Base-by-base conservation (phyloP, 2,113 vertebrate species). In the Holacanthus passer region DNA sequence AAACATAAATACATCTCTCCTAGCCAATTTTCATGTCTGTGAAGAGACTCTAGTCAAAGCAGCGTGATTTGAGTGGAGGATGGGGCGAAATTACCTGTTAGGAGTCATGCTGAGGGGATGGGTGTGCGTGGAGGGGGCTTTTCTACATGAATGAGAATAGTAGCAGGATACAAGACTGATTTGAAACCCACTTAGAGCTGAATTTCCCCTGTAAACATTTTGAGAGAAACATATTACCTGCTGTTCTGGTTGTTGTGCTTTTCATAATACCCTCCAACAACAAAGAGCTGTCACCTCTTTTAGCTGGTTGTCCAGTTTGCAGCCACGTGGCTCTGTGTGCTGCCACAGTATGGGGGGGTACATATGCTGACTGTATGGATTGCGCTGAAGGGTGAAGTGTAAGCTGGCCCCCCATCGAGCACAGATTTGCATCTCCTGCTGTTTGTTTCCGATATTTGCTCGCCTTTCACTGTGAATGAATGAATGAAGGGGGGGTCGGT, bases 21-120 rank as follows among this genome's bases (percentile, higher is more conserved):
- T 63, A 70, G 85, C 81, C 83, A 85, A 86, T 89, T 85, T 89
- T 53, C 80, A 84, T 56, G 16, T 87, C 75, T 82, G 74, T 82
- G 85, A 81, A 67, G 79, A 75, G 80, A 68, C 75, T 66, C 45
- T 71, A 68, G 81, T 85, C 71, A 85, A 74, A 85, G 63, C 86
- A 58, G 73, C 12, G 37, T 81, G 80, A 85, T 90, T 88, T 84
- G 82, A 88, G 86, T 76, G 80, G 88, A 88, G 80, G 81, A 84
- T 82, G 68, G 75, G 86, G 37, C 31, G 43, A 88, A 89, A 91
- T 91, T 84, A 91, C 79, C 87, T 87, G 86, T 84, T 89, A 19
- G 76, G 62, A 84, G 88, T 85, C 88, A 72, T 12, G 69, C 85
- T 65, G 80, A 55, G 80, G 75, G 70, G 75, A 77, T 59, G 84